Evolutionary conservation across 2,888 invertebrate genomes (phyloP).

Genomic region (Pemphredon lugubris): DNA sequence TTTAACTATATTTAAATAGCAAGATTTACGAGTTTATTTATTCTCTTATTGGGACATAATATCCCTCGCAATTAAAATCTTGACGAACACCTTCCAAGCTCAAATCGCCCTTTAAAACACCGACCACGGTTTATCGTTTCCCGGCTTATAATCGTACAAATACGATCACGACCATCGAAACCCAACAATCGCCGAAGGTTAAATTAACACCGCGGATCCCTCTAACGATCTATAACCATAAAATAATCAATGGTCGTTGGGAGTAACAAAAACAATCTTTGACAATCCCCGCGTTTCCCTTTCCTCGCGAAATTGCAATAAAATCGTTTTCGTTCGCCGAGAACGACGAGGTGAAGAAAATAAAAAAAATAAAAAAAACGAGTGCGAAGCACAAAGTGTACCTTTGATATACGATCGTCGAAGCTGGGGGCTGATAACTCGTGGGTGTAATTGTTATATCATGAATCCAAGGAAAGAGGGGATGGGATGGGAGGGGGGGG

Average conservation of each 20-base stretch:
- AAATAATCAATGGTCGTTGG: background rate
- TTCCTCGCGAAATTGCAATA: background rate
- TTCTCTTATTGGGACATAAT: too few species aligned
- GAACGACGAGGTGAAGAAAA: background rate
- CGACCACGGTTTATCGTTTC: too few species aligned
- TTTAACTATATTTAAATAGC: too few species aligned
- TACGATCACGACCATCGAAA: too few species aligned
- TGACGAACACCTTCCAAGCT: too few species aligned
- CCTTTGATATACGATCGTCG: slow-evolving; percentile 51
- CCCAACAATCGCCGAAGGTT: too few species aligned
- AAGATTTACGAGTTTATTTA: too few species aligned
- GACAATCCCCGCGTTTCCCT: slow-evolving; percentile 17
- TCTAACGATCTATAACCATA: background rate
- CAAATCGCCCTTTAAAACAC: too few species aligned
- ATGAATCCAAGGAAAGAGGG: slow-evolving; percentile 53
- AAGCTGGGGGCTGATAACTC: slow-evolving; percentile 65
- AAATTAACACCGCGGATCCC: too few species aligned
- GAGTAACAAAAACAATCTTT: background rate
- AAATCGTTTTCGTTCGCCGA: slow-evolving; percentile 36
- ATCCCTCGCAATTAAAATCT: too few species aligned
- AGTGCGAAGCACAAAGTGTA: slow-evolving; percentile 19
- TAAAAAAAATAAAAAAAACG: slow-evolving; percentile 11
- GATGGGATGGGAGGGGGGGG: too few species aligned
- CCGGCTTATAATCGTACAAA: too few species aligned
- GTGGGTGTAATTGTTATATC: slow-evolving; percentile 75